Percentiles rank a stretch among this genome's conserved stretches.
Evolutionary conservation across 92 coral and sea anemone genomes (phyloP).

Genomic region (Phenganax stokvisi): DNA sequence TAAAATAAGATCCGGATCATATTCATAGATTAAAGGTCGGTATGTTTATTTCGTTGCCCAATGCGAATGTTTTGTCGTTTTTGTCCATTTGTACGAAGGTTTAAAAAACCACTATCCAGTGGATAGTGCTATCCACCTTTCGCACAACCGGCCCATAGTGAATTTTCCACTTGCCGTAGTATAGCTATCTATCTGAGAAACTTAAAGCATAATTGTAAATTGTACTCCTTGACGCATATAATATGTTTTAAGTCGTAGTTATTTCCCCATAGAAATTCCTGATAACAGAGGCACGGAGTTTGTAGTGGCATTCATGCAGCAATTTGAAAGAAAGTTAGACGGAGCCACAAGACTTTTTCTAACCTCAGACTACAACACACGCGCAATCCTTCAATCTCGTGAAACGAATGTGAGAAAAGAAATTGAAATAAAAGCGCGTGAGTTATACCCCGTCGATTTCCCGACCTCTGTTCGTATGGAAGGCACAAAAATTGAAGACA

Average conservation of each 20-base stretch:
- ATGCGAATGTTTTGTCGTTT: no score
- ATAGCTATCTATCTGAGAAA: background rate
- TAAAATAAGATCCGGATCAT: no score
- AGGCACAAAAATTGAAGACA: conserved; percentile 23
- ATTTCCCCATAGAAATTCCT: conserved; percentile 35
- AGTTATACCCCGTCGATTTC: conserved; percentile 45
- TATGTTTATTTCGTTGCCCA: no score
- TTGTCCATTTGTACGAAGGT: no score
- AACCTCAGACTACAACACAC: conserved; percentile 35
- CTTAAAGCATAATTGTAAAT: no score
- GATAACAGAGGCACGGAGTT: conserved; percentile 61
- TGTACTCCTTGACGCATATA: background rate
- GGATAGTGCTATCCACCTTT: no score
- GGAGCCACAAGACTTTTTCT: conserved; percentile 29
- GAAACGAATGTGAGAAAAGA: conserved; percentile 16
- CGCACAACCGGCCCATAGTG: no score
- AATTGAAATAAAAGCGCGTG: conserved; percentile 37
- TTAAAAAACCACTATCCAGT: no score
- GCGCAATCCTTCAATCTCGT: conserved; percentile 44
- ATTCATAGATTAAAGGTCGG: no score
- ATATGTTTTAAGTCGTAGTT: background rate
- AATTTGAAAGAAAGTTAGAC: conserved; percentile 5
- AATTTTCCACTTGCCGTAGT: no score
- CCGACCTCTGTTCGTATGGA: conserved; percentile 53
- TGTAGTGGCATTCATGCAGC: conserved; percentile 54